Evolutionary conservation across 1,140 invertebrate species (phyloP).

Genomic region (Venustaconcha ellipsiformis): DNA sequence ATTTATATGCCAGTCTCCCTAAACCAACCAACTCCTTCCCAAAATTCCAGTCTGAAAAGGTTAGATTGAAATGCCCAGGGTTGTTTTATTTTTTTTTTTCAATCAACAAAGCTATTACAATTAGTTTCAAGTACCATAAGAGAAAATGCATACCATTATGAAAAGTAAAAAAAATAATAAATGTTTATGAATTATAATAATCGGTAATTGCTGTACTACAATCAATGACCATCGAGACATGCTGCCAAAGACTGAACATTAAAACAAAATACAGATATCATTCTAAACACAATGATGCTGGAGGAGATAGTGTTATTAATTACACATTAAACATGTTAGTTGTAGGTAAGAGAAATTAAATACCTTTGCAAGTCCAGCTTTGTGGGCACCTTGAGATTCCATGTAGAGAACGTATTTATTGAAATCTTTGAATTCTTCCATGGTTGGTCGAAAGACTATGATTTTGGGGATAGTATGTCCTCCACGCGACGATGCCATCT

Average conservation of each 20-base stretch:
- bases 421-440: slow-evolving; percentile 96
- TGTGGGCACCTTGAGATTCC: slow-evolving; percentile 92
- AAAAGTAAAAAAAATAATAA: too few species aligned
- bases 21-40: neutral
- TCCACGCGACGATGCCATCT: slow-evolving; percentile 61
- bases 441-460: slow-evolving; percentile 93
- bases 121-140: too few species aligned
- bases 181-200: neutral
- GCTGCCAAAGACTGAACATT: neutral
- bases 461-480: slow-evolving; percentile 74
- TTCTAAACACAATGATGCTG: neutral
- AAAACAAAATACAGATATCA: too few species aligned
- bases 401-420: slow-evolving; percentile 90
- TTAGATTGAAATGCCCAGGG: neutral
- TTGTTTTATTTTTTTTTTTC: too few species aligned
- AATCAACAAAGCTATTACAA: too few species aligned
- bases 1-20: neutral
- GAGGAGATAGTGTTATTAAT: neutral
- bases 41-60: neutral
- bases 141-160: too few species aligned
- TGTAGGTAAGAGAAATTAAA: slow-evolving; percentile 12
- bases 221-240: neutral
- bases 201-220: neutral
- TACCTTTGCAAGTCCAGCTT: slow-evolving; percentile 93
- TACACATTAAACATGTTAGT: neutral